Percentiles rank a stretch among this genome's conserved stretches.
Conservation (phyloP, 2,888 invertebrate species). For the Clunio marinus region DNA sequence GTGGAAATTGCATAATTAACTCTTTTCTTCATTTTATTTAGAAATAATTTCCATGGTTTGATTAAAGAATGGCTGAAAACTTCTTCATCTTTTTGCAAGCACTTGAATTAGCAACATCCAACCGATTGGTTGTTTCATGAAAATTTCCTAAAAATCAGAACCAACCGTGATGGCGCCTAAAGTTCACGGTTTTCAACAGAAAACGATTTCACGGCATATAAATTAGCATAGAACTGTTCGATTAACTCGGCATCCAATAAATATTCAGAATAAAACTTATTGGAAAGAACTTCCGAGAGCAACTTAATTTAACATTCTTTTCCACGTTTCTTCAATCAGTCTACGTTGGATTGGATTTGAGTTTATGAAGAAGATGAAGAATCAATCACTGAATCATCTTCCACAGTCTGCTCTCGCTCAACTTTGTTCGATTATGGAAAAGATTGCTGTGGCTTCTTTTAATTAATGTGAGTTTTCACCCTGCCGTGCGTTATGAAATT, state of each 20-base stretch:
- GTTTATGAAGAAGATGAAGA: not conserved
- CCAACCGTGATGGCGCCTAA: constrained; percentile 18
- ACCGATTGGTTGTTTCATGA: not conserved
- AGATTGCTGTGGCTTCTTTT: not conserved
- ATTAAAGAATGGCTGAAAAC: no score
- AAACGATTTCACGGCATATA: not conserved
- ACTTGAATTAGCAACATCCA: not conserved
- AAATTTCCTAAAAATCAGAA: not conserved
- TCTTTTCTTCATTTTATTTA: no score
- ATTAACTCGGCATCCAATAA: not conserved
- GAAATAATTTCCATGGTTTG: no score
- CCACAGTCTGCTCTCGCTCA: not conserved
- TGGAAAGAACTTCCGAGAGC: not conserved
- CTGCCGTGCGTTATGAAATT: constrained; percentile 11
- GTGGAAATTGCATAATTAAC: not conserved
- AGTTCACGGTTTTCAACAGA: constrained; percentile 1
- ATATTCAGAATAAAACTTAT: no score
- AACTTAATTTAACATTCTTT: not conserved
- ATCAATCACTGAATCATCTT: constrained; percentile 10
- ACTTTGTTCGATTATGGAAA: not conserved
- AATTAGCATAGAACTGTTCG: constrained; percentile 15
- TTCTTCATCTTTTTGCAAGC: no score
- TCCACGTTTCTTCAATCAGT: not conserved
- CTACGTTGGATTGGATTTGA: no score
- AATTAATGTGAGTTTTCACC: constrained; percentile 17